Conservation (phyloP, 2,113 vertebrate genomes). For the Cavia aperea region DNA sequence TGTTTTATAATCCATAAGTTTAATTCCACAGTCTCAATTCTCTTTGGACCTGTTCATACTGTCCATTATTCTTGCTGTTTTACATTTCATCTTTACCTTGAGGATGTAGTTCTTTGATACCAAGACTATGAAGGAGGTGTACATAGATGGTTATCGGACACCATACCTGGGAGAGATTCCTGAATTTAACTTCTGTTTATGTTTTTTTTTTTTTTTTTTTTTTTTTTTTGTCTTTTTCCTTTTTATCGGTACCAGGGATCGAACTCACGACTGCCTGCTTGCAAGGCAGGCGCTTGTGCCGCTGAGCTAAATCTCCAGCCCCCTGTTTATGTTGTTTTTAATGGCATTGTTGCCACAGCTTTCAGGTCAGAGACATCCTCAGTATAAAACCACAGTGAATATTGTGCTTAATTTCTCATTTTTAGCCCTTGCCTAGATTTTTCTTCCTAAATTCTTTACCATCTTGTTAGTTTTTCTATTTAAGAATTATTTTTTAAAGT, state of each 20-base stretch:
- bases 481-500: background rate
- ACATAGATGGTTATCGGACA: background rate
- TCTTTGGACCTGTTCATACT: background rate
- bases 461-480: slow-evolving; percentile 31
- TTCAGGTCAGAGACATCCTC: slow-evolving; percentile 15
- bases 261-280: too few relatives aligned
- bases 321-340: slow-evolving; percentile 4
- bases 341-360: background rate
- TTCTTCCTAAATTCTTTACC: background rate
- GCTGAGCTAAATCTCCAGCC: too few relatives aligned
- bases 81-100: background rate
- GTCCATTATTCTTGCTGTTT: background rate
- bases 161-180: background rate
- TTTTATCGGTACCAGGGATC: too few relatives aligned
- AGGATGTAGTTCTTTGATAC: slow-evolving; percentile 7
- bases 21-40: slow-evolving; percentile 6
- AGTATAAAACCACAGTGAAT: slow-evolving; percentile 8
- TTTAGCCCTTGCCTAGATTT: slow-evolving; percentile 5
- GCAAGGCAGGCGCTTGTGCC: too few relatives aligned
- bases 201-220: background rate
- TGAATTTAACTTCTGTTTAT: slow-evolving; percentile 14
- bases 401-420: slow-evolving; percentile 32
- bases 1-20: slow-evolving; percentile 30
- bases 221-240: too few relatives aligned
- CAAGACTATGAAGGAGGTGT: background rate